Evolutionary conservation across 1,140 invertebrate genomes (phyloP).

Genomic region (Macrobrachium rosenbergii): DNA sequence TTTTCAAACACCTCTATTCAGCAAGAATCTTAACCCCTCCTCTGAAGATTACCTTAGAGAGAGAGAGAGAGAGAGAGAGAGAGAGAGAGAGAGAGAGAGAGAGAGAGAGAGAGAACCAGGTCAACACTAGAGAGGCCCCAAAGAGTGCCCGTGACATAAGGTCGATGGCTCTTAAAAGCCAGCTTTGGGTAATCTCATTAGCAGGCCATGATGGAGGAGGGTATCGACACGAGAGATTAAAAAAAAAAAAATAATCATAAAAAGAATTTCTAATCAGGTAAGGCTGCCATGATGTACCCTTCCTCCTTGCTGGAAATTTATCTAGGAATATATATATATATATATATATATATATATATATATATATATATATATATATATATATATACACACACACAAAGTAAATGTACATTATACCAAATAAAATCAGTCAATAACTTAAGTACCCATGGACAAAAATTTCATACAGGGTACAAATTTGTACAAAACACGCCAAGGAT

Average conservation of each 20-base stretch:
- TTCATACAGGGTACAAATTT: too few species aligned
- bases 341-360: constrained; percentile 23
- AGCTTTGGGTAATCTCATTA: neutral
- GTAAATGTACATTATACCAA: too few species aligned
- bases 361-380: constrained; percentile 6
- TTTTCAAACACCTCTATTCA: too few species aligned
- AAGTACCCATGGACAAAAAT: too few species aligned
- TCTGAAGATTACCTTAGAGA: too few species aligned
- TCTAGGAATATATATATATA: constrained; percentile 10
- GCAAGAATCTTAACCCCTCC: too few species aligned
- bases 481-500: too few species aligned
- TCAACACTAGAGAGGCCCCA: neutral
- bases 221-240: neutral
- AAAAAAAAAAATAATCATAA: too few species aligned
- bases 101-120: constrained; percentile 44
- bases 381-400: too few species aligned
- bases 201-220: neutral
- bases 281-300: neutral
- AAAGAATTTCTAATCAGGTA: too few species aligned
- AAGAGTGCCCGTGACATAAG: neutral
- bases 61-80: constrained; percentile 25
- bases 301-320: neutral
- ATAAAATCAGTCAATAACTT: too few species aligned
- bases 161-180: too few species aligned
- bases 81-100: constrained; percentile 41